Evolutionary conservation across 2,888 invertebrate species (phyloP), one percentile per base, ranked within the genome.

Genomic region (Spicauda simplicius): DNA sequence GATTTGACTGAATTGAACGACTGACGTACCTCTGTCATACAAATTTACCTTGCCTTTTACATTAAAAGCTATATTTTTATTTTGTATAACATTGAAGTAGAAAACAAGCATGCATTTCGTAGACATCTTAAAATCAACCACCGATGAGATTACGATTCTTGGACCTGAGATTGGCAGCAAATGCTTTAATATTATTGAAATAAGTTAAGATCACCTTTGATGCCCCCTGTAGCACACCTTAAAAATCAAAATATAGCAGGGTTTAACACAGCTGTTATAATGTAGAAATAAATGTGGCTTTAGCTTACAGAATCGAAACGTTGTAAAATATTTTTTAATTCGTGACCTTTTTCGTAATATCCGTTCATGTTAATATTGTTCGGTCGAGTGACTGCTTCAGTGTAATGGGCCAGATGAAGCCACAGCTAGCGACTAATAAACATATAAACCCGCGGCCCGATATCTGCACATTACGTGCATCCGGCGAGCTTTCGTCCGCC

Each of bases 381-480:
- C 65, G 53, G 65, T 65, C 65, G 65, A 65, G 59, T 59, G 65
- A 48, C 54, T 19, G 57, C 58, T 59, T 59, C 18, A 65, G 41
- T 56, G 65, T 66, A 66, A 66, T 66, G 59, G 65, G 59, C 61
- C 70, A 71, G 69, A 69, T 70, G 67, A 70, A 71, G 73, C 72
- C 70, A 71, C 71, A 72, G 62, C 72, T 71, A 73, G 71, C 62
- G 68, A 70, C 70, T 70, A 72, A 71, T 74, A 73, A 78, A 78
- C 75, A 75, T 76, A 81, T 81, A 85, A 81, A 82, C 84, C 82
- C 80, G 82, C 82, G 54, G n/a, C 45, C 80, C 84, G 84, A 87
- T 84, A 85, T 86, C 85, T 81, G 85, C 85, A 80, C 81, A 88
- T 88, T 87, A 87, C 87, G 83, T 82, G 87, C 90, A 90, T 91